Conservation (phyloP, 2,113 vertebrate species). For the Cichladusa arquata region DNA sequence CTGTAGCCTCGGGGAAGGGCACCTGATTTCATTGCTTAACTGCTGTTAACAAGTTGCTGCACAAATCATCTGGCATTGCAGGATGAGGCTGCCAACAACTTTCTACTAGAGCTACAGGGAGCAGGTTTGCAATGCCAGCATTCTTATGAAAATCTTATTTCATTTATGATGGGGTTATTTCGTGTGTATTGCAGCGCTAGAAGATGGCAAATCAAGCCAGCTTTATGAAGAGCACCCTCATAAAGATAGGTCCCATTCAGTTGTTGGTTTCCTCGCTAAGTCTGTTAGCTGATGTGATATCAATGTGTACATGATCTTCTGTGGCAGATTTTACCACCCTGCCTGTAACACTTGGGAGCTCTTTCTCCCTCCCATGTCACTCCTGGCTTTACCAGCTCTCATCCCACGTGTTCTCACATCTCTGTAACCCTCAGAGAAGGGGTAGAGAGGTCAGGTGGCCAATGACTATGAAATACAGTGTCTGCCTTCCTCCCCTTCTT, state of each 20-base stretch:
- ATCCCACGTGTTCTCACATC: fast-evolving
- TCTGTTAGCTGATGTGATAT: neutral
- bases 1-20: neutral
- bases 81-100: neutral
- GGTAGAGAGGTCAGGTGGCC: neutral
- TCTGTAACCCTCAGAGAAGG: neutral
- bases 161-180: neutral
- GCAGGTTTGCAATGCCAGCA: neutral
- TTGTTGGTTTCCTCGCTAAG: neutral
- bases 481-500: neutral
- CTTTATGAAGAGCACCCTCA: neutral
- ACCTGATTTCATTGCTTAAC: constrained; percentile 55
- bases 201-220: neutral
- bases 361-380: neutral
- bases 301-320: neutral
- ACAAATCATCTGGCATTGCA: constrained; percentile 27
- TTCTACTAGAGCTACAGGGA: neutral
- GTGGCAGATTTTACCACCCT: neutral
- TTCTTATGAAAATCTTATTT: neutral
- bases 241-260: neutral
- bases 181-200: neutral
- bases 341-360: neutral
- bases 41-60: constrained; percentile 54
- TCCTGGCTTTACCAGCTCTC: neutral
- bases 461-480: neutral